Evolutionary conservation across 2,888 invertebrate species (phyloP), one percentile per base, ranked within the genome.

Genomic region (Tuta absoluta): DNA sequence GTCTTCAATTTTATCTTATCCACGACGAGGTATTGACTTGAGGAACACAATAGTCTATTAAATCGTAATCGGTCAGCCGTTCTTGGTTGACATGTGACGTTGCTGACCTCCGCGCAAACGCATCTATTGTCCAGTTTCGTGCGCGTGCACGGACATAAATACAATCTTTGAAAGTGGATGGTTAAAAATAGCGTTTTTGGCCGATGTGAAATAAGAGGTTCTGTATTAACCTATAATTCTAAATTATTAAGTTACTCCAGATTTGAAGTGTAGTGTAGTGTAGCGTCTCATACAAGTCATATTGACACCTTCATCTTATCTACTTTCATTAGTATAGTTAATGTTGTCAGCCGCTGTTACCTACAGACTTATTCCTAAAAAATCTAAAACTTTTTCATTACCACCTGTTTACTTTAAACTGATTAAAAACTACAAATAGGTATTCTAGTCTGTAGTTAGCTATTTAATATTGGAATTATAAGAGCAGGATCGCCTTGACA

Each of bases 401-500:
- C 33, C 4, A 33, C 33, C 8, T 33, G 33, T 33, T 33, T 33
- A 33, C 17, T 45, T 45, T 11, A 45, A n/a, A 45, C n/a, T n/a
- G n/a, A n/a, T n/a, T 45, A 37, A 11, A 37, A 37, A 45, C 17
- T n/a, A 17, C 17, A 3, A 45, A 45, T 45, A 45, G 23, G 21
- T 53, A 24, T 23, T 23, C 51, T 53, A 33, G 21, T 24, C 23
- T 64, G 57, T 60, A 62, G 21, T 17, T 51, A 64, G 74, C 72
- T 79, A 75, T 76, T 71, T 68, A 73, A 41, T 56, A 14, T 17
- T 56, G 2, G 66, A 65, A 49, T 76, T 76, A 79, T 79, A 73
- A 77, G 75, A 78, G 75, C 74, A 73, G 78, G 80, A 76, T 80
- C 69, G 74, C 85, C 86, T 86, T 86, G 86, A 82, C 86, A 86